A percentile compares a stretch with the other conserved stretches of the same genome.
phyloP scores from a whole-genome alignment of 2,888 invertebrate species.

The Parnassius smintheus region DNA sequence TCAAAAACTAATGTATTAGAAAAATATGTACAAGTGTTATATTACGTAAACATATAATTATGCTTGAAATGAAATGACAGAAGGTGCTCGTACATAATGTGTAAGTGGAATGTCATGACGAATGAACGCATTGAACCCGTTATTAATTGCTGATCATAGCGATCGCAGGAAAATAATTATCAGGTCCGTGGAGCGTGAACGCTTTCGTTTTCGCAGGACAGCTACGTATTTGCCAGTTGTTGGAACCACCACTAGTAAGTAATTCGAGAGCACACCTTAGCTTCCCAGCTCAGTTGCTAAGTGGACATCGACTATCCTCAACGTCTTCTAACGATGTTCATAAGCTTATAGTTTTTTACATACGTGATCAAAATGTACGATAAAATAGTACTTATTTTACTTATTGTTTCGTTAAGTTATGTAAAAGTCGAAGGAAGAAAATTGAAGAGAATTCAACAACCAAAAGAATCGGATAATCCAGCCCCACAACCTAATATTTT shows the following conservation, averaged over 20 bases:
- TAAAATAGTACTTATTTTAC: constrained; percentile 50
- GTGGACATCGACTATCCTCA: constrained; percentile 56
- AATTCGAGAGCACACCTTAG: constrained; percentile 25
- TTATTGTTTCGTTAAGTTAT: constrained; percentile 49
- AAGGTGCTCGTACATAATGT: constrained; percentile 46
- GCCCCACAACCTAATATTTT: constrained; percentile 67
- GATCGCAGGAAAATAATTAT: constrained; percentile 71
- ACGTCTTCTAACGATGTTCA: constrained; percentile 68
- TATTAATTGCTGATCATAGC: constrained; percentile 61
- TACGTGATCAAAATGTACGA: constrained; percentile 60
- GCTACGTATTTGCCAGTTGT: constrained; percentile 39
- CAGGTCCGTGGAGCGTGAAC: constrained; percentile 64
- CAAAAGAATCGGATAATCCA: constrained; percentile 50
- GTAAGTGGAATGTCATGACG: constrained; percentile 51
- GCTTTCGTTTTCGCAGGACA: constrained; percentile 77
- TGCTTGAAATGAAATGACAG: constrained; percentile 43
- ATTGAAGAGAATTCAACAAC: constrained; percentile 53
- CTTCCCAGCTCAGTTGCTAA: constrained; percentile 53
- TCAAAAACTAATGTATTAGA: constrained; percentile 9
- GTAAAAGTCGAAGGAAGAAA: constrained; percentile 53
- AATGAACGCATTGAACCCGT: constrained; percentile 56
- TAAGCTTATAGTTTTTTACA: constrained; percentile 42
- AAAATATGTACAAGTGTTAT: constrained; percentile 16
- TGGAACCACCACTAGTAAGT: constrained; percentile 41
- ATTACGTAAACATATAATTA: constrained; percentile 13